Evolutionary conservation across 2,113 vertebrate species (phyloP).

Genomic region (Tupaia tana): DNA sequence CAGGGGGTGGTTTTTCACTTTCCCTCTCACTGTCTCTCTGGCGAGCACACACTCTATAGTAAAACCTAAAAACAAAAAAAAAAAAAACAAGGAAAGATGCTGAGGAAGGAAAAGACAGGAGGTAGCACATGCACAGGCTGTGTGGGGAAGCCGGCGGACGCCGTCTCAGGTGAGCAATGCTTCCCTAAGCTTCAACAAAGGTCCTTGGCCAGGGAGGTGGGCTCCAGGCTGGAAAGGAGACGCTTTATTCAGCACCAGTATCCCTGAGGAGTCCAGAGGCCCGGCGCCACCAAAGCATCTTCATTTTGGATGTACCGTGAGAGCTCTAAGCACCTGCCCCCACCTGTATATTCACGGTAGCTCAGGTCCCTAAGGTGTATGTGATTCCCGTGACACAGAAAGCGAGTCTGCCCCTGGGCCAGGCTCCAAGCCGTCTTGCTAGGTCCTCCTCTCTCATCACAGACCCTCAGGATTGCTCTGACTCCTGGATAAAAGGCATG

Average conservation of each 20-base stretch:
- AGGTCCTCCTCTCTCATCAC: not conserved
- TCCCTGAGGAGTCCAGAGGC: not conserved
- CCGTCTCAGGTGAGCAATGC: not conserved
- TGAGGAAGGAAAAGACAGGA: not conserved
- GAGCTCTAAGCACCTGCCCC: not conserved
- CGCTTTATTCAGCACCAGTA: not conserved
- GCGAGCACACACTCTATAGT: too few species aligned
- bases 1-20: too few species aligned
- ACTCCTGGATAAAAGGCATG: conserved; percentile 1
- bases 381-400: conserved; percentile 12
- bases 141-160: not conserved
- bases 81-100: conserved; percentile 30
- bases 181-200: not conserved
- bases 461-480: not conserved
- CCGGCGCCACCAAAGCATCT: not conserved
- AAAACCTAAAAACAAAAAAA: not conserved
- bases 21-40: too few species aligned
- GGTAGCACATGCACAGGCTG: not conserved
- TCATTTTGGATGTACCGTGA: not conserved
- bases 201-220: not conserved
- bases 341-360: not conserved
- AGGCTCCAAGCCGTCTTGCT: not conserved
- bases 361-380: not conserved
- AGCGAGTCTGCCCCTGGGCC: not conserved
- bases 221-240: not conserved